Evolutionary conservation across 2,113 vertebrate genomes (phyloP).

Genomic region (Aleadryas rufinucha): DNA sequence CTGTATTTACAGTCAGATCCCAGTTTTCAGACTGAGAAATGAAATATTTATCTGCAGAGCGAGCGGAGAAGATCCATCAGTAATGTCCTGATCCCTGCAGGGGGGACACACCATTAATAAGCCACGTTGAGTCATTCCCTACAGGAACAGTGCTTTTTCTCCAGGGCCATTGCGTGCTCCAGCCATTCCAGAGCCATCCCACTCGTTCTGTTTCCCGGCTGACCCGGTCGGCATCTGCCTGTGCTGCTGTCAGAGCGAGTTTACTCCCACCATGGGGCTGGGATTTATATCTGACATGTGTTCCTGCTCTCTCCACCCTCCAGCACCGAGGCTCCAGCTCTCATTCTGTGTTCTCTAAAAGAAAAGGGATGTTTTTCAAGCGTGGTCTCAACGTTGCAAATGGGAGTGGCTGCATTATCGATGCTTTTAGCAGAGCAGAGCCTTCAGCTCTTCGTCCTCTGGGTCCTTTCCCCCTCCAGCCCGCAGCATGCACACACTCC

Average conservation of each 20-base stretch:
- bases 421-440: neutral
- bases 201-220: neutral
- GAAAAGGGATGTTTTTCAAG: neutral
- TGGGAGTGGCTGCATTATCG: neutral
- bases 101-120: neutral
- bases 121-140: neutral
- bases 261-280: neutral
- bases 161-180: neutral
- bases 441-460: neutral
- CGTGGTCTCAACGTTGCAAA: neutral
- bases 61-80: fast-evolving
- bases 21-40: neutral
- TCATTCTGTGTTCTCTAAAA: neutral
- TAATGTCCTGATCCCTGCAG: fast-evolving
- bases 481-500: neutral
- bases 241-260: neutral
- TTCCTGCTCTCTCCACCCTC: neutral
- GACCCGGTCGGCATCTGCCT: neutral
- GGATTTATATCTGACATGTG: neutral
- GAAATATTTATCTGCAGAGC: neutral
- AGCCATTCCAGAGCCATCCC: neutral
- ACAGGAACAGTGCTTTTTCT: neutral
- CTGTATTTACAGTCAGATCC: neutral
- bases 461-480: neutral
- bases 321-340: neutral